phyloP scores from a whole-genome alignment of 1,140 invertebrate genomes.

The Drosophila rufa region DNA sequence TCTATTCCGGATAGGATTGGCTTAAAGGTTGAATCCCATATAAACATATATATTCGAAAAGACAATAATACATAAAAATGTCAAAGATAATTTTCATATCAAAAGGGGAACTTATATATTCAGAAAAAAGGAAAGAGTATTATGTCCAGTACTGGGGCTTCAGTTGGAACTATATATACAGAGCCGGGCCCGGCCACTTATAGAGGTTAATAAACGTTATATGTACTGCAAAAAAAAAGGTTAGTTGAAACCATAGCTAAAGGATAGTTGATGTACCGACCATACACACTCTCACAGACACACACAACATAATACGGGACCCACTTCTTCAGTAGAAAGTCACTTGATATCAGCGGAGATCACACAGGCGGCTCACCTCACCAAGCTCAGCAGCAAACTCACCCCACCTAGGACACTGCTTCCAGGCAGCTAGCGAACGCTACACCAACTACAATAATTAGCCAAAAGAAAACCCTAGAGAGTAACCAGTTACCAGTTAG shows the following conservation, averaged over 20 bases:
- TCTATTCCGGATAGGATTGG: not conserved
- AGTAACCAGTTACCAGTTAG: constrained; percentile 26
- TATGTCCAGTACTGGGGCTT: constrained; percentile 10
- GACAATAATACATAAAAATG: constrained; percentile 12
- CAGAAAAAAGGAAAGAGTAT: not conserved
- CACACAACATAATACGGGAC: constrained; percentile 41
- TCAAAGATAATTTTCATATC: constrained; percentile 17
- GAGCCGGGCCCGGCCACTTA: constrained; percentile 21
- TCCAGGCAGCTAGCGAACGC: constrained; percentile 76
- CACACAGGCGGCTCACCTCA: constrained; percentile 50
- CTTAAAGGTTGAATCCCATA: not conserved
- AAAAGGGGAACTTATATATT: not conserved
- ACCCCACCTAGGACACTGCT: constrained; percentile 81
- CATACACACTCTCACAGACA: constrained; percentile 4
- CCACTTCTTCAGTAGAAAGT: constrained; percentile 51
- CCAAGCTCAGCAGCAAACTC: constrained; percentile 72
- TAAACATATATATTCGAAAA: constrained; percentile 5
- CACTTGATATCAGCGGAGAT: constrained; percentile 22
- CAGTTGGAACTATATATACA: constrained; percentile 22
- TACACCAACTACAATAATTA: constrained; percentile 71
- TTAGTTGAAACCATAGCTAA: constrained; percentile 48
- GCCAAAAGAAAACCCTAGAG: constrained; percentile 41
- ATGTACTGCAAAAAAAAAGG: constrained; percentile 25
- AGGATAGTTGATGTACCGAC: constrained; percentile 35
- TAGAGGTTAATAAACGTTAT: constrained; percentile 49